These are phyloP conservation scores for Gambusia yucatana DNA, from an alignment of 2,797 vertebrate genomes.

Conservation along the genomic window DNA sequence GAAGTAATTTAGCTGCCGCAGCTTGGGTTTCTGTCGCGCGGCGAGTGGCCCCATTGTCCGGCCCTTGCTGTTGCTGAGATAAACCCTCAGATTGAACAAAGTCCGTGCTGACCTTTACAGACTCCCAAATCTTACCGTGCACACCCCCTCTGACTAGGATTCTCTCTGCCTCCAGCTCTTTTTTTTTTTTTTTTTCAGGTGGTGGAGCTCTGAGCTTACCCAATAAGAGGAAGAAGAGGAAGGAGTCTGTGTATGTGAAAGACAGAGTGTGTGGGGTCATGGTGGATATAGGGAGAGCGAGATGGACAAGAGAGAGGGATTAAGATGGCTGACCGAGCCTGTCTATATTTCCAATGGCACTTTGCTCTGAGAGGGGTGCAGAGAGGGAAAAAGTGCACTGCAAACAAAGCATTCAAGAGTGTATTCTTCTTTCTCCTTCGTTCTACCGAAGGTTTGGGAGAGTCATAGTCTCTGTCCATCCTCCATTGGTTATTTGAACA, in stretches of 20 bases:
- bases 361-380: constrained; percentile 69
- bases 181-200: constrained; percentile 42
- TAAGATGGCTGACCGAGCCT: constrained; percentile 86
- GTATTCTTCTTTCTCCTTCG: constrained; percentile 58
- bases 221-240: constrained; percentile 67
- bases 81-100: constrained; percentile 99
- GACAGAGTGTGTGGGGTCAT: constrained; percentile 75
- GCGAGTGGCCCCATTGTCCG: constrained; percentile 92
- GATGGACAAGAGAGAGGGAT: constrained; percentile 83
- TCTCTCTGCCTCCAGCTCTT: constrained; percentile 59
- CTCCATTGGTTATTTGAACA: constrained; percentile 15
- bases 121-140: constrained; percentile 84
- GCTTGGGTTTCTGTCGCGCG: constrained; percentile 95
- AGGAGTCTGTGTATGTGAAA: constrained; percentile 49
- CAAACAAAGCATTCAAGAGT: constrained; percentile 73
- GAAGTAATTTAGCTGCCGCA: constrained; percentile 91
- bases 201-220: constrained; percentile 75
- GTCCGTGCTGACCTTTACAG: constrained; percentile 95
- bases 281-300: constrained; percentile 82
- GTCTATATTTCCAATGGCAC: constrained; percentile 83
- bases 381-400: constrained; percentile 59
- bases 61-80: constrained; percentile 92
- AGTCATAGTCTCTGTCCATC: constrained; percentile 37
- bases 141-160: constrained; percentile 68
- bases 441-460: constrained; percentile 41